Base-by-base conservation (phyloP, 2,797 vertebrate species). In the Agapornis canus region DNA sequence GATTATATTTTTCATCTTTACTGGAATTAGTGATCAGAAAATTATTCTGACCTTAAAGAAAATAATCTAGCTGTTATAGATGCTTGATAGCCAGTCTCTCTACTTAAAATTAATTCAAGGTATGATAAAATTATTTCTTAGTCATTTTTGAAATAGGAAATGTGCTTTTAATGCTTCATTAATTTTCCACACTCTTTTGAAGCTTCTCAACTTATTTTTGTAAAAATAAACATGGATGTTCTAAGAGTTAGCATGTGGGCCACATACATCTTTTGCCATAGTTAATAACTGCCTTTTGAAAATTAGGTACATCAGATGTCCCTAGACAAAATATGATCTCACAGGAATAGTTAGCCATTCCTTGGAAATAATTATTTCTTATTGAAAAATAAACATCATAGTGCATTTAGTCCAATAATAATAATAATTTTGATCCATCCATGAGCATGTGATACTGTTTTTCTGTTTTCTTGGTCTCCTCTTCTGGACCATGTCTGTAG, bases 1-100 rank as follows among this genome's bases (percentile, higher is more conserved):
- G n/a, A 57, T 79, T 92, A 25, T 51, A 56, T 78, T 94, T 82
- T 94, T 93, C n/a, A 25, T 80, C 47, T 76, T 66, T 76, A 59
- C 32, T 89, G 35, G 70, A 69, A 35, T 63, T 68, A 35, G 51
- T 51, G 54, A 66, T 72, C n/a, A 76, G 47, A 76, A 89, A 87
- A 85, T 85, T 73, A 59, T 85, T 78, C 49, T 78, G 61, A 17
- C 32, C 64, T 75, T 32, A 2, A 79, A 61, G 59, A 47, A 47
- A 21, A 12, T 13, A 18, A 31, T 26, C 32, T 63, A 42, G 43
- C 21, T 76, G 23, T 85, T 90, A 56, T 2, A 51, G 26, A 26
- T 85, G n/a, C 22, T 75, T 18, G n/a, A 66, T 70, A 77, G 49
- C 31, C 27, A 69, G 29, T 90, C 92, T 66, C 11, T 37, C 54